A percentile compares a stretch with the other conserved stretches of the same genome.
Evolutionary conservation across 2,888 invertebrate species (phyloP).

Genomic region (Phaonia tiefii): DNA sequence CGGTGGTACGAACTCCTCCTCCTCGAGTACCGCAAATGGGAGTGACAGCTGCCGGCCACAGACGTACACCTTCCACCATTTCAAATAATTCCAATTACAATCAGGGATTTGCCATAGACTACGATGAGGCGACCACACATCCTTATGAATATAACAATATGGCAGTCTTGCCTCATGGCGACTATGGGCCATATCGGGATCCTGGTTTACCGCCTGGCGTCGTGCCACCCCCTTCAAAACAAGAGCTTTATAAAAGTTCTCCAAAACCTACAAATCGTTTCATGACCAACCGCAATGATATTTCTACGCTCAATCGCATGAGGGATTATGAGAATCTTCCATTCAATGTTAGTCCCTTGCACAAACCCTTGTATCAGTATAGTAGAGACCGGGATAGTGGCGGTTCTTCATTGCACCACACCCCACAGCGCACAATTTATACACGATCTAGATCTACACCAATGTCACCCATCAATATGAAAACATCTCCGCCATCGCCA

Average conservation of each 20-base stretch:
- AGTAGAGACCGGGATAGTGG: slow-evolving; percentile 64
- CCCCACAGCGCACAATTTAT: slow-evolving; percentile 65
- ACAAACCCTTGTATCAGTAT: slow-evolving; percentile 70
- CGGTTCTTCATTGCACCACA: slow-evolving; percentile 65
- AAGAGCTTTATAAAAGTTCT: slow-evolving; percentile 75
- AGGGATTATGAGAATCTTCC: slow-evolving; percentile 76
- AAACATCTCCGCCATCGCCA: slow-evolving; percentile 63
- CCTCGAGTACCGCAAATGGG: slow-evolving; percentile 80
- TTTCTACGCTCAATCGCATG: slow-evolving; percentile 72
- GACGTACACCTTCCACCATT: slow-evolving; percentile 90
- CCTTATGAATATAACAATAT: slow-evolving; percentile 76
- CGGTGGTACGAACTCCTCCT: slow-evolving; percentile 76
- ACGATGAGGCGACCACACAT: slow-evolving; percentile 80
- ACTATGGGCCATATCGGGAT: slow-evolving; percentile 66
- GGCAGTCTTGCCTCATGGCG: slow-evolving; percentile 65
- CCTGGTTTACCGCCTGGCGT: slow-evolving; percentile 42
- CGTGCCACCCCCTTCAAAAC: slow-evolving; percentile 72
- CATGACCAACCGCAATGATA: slow-evolving; percentile 58
- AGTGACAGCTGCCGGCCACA: slow-evolving; percentile 82
- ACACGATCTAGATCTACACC: slow-evolving; percentile 64
- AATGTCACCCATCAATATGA: slow-evolving; percentile 68
- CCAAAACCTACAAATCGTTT: slow-evolving; percentile 75
- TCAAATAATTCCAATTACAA: slow-evolving; percentile 84
- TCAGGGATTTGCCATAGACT: slow-evolving; percentile 84
- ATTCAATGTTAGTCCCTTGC: slow-evolving; percentile 73